Percentiles rank a stretch among this genome's conserved stretches.
Conservation (phyloP, 2,113 vertebrate genomes). For the Haplochromis vanheusdeni region DNA sequence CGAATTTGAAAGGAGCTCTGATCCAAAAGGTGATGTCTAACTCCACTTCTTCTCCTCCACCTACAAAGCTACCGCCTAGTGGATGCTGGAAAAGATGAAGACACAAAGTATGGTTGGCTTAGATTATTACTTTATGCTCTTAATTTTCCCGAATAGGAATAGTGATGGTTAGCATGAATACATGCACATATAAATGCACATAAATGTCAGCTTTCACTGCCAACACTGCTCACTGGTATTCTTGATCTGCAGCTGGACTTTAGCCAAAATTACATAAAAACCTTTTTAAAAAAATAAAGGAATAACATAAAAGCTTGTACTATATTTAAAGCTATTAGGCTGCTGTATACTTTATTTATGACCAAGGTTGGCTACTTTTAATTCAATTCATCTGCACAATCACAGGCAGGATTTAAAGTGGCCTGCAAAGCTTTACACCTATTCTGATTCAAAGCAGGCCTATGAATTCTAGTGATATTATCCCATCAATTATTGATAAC, state of each 20-base stretch:
- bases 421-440: not conserved
- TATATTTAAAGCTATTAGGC: not conserved
- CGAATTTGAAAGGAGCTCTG: not conserved
- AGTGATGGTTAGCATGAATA: not conserved
- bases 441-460: not conserved
- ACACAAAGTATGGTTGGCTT: not conserved
- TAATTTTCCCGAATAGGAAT: not conserved
- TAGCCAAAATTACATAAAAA: not conserved
- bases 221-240: not conserved
- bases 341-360: not conserved
- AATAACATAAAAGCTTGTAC: not conserved
- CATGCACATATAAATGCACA: not conserved
- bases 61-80: not conserved
- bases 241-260: not conserved
- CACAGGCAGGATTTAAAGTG: not conserved
- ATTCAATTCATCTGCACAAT: not conserved
- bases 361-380: not conserved
- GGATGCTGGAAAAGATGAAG: not conserved
- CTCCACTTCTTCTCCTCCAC: constrained; percentile 14
- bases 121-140: not conserved
- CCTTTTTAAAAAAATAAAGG: not conserved
- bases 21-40: not conserved
- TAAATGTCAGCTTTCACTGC: not conserved
- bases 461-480: not conserved
- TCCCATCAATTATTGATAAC: not conserved